These are phyloP conservation scores for Macrophya annulata DNA, from an alignment of 2,888 invertebrate genomes.

Conservation along the genomic window DNA sequence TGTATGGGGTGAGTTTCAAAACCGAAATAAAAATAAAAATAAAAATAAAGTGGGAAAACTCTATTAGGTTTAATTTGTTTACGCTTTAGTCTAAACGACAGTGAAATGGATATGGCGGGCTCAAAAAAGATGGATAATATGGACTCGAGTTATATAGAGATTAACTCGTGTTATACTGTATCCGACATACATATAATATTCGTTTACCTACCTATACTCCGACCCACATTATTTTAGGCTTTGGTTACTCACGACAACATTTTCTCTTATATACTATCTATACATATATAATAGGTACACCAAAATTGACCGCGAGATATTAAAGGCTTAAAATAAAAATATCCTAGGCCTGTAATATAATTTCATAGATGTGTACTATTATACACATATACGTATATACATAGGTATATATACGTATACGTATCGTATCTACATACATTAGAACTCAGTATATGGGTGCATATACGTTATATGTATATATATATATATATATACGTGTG, in stretches of 20 bases:
- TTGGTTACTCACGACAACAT: constrained; percentile 8
- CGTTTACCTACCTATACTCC: neutral
- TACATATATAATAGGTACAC: neutral
- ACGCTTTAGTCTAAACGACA: constrained; percentile 35
- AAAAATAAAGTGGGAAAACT: constrained; percentile 4
- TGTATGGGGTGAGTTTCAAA: neutral
- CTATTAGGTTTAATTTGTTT: constrained; percentile 36
- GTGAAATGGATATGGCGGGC: constrained; percentile 31
- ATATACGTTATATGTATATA: neutral
- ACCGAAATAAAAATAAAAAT: neutral
- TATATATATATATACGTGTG: neutral
- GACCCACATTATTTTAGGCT: constrained; percentile 39
- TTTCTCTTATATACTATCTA: neutral
- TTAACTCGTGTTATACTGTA: neutral
- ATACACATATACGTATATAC: neutral
- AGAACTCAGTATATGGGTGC: too few relatives aligned
- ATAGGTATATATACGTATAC: neutral
- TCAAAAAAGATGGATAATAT: constrained; percentile 27
- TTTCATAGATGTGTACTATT: neutral
- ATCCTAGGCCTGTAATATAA: constrained; percentile 1
- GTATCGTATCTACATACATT: neutral
- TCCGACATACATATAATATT: neutral
- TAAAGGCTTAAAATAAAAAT: constrained; percentile 8
- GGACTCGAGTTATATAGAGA: constrained; percentile 19
- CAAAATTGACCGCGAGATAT: neutral